Conservation (phyloP, 1,140 invertebrate species). For the Bombus breviceps region DNA sequence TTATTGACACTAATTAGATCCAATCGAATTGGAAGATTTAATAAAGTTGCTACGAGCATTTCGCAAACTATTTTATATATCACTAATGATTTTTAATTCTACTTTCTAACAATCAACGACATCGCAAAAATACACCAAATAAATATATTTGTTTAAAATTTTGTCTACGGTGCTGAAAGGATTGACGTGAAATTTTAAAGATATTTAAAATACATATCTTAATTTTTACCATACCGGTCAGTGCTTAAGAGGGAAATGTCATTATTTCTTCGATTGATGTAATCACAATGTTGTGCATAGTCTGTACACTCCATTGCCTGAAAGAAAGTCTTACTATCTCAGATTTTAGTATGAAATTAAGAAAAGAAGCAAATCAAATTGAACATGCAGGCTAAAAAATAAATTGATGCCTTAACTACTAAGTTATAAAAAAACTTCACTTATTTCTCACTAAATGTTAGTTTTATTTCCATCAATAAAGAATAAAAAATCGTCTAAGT, state of each 20-base stretch:
- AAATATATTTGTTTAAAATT: background rate
- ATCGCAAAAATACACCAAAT: background rate
- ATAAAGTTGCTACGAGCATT: background rate
- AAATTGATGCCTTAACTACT: background rate
- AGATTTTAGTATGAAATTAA: slow-evolving; percentile 36
- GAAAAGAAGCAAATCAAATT: background rate
- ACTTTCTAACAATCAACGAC: background rate
- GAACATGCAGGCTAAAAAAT: background rate
- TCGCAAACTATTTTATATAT: background rate
- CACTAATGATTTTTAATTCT: background rate
- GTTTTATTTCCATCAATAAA: background rate
- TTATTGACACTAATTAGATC: background rate
- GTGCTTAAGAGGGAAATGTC: background rate
- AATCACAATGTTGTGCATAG: slow-evolving; percentile 5
- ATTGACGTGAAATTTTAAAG: background rate
- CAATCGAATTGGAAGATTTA: background rate
- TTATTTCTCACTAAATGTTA: background rate
- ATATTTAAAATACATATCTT: slow-evolving; percentile 14
- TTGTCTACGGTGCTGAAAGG: background rate
- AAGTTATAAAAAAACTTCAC: background rate
- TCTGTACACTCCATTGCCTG: slow-evolving; percentile 19
- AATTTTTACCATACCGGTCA: slow-evolving; percentile 1
- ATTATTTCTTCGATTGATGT: slow-evolving; percentile 13
- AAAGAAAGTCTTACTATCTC: slow-evolving; percentile 41
- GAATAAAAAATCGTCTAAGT: background rate